Evolutionary conservation across 1,140 invertebrate genomes (phyloP).

Genomic region (Phortica variegata): DNA sequence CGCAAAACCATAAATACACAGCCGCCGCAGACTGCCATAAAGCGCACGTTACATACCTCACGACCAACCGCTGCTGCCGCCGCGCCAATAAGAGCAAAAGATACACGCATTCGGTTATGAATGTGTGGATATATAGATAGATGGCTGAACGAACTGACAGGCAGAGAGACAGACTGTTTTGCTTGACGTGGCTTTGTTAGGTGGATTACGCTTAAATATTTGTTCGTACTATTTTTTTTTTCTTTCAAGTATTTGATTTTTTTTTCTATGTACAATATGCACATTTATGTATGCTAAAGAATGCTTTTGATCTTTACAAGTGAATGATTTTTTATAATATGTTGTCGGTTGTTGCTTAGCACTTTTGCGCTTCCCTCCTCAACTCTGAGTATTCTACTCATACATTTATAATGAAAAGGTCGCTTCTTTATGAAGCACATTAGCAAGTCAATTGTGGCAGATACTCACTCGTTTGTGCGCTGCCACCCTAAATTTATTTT

Average conservation of each 20-base stretch:
- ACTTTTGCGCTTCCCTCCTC: not conserved
- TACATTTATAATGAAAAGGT: too few relatives aligned
- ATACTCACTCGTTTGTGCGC: too few relatives aligned
- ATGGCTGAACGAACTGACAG: slow-evolving; percentile 39
- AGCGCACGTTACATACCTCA: too few relatives aligned
- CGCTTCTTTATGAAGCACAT: too few relatives aligned
- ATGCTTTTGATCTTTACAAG: slow-evolving; percentile 57
- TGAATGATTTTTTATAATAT: slow-evolving; percentile 56
- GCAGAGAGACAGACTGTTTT: not conserved
- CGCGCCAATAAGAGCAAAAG: slow-evolving; percentile 32
- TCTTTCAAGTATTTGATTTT: too few relatives aligned
- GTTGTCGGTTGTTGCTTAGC: slow-evolving; percentile 31
- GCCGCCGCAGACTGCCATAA: slow-evolving; percentile 9
- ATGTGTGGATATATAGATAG: slow-evolving; percentile 34
- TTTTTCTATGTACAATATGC: too few relatives aligned
- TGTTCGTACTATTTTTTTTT: slow-evolving; percentile 45
- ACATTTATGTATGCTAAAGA: slow-evolving; percentile 34
- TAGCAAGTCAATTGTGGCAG: too few relatives aligned
- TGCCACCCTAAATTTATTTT: too few relatives aligned
- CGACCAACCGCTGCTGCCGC: too few relatives aligned
- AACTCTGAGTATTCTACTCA: too few relatives aligned
- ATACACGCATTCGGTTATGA: slow-evolving; percentile 7
- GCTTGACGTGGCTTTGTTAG: slow-evolving; percentile 10
- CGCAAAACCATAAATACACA: slow-evolving; percentile 44
- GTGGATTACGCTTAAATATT: slow-evolving; percentile 27